Conservation (phyloP, 2,113 vertebrate species). For the Cephalopterus ornatus region DNA sequence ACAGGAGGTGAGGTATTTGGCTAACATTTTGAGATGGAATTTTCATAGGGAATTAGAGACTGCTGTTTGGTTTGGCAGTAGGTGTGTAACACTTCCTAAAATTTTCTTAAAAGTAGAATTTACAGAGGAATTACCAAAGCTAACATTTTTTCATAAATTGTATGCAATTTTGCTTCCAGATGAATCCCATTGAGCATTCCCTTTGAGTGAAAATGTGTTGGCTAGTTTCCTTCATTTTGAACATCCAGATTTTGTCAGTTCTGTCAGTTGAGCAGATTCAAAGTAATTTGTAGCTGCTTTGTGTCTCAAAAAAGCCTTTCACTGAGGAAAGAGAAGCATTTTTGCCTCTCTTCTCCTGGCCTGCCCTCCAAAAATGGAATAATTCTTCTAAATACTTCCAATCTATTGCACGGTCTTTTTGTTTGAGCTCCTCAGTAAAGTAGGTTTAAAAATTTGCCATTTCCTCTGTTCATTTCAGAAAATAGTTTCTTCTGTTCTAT, state of each 20-base stretch:
- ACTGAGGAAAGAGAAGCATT: not conserved
- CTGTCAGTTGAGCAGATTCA: not conserved
- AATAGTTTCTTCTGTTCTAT: not conserved
- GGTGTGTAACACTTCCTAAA: not conserved
- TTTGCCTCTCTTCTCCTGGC: not conserved
- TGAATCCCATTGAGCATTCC: not conserved
- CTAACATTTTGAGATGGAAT: not conserved
- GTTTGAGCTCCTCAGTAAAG: not conserved
- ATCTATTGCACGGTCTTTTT: not conserved
- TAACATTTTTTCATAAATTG: not conserved
- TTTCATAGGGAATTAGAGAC: not conserved
- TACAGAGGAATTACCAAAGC: not conserved
- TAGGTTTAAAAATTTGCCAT: not conserved
- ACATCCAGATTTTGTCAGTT: not conserved
- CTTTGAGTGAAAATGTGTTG: not conserved
- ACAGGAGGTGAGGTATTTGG: not conserved
- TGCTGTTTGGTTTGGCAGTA: not conserved
- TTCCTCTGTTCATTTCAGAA: not conserved
- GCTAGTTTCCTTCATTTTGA: not conserved
- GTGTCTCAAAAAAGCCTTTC: not conserved
- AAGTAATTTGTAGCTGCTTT: not conserved
- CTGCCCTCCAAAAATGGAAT: not conserved
- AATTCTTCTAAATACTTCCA: not conserved
- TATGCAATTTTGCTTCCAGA: not conserved
- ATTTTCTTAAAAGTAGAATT: not conserved